Evolutionary conservation across 2,888 invertebrate species (phyloP).

Genomic region (Tetragnatha montana): DNA sequence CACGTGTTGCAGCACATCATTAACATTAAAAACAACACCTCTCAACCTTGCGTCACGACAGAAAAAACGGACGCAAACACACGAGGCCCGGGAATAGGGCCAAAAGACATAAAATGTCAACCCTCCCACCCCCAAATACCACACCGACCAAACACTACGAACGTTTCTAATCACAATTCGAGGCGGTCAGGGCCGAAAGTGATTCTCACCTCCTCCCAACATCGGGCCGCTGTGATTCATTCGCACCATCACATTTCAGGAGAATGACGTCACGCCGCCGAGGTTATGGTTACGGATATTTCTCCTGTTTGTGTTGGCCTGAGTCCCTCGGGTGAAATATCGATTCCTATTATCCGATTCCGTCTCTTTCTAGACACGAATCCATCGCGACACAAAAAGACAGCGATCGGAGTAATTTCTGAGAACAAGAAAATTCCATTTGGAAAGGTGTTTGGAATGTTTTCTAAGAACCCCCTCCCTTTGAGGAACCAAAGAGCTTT

Average conservation of each 20-base stretch:
- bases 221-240: not conserved
- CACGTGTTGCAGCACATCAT: not conserved
- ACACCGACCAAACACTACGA: no score
- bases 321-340: slow-evolving; percentile 32
- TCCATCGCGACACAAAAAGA: not conserved
- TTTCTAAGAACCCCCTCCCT: not conserved
- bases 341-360: slow-evolving; percentile 20
- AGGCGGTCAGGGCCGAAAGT: not conserved
- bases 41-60: not conserved
- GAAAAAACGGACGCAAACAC: not conserved
- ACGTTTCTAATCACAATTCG: no score
- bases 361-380: not conserved
- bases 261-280: slow-evolving; percentile 36
- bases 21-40: not conserved
- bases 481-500: not conserved
- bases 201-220: slow-evolving; percentile 24
- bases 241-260: slow-evolving; percentile 20
- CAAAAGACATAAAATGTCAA: slow-evolving; percentile 24
- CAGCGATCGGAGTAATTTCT: not conserved
- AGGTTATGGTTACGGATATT: slow-evolving; percentile 28
- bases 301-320: slow-evolving; percentile 50
- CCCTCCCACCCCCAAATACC: not conserved
- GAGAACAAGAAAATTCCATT: slow-evolving; percentile 53
- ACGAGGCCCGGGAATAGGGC: not conserved
- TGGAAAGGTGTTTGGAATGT: not conserved